Evolutionary conservation across 2,888 invertebrate species (phyloP).

Genomic region (Axea sp.): DNA sequence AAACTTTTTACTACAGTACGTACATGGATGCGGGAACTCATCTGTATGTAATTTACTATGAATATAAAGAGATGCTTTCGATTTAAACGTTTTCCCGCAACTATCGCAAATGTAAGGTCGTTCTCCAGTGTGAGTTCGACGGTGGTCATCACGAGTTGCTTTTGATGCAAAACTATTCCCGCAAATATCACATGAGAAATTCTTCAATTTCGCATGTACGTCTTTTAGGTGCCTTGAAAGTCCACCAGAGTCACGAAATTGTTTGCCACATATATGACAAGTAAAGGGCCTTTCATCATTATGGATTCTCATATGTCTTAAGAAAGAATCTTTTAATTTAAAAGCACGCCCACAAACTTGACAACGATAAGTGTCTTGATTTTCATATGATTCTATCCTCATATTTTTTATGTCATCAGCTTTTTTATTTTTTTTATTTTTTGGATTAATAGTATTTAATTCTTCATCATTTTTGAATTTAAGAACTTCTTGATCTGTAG

Average conservation of each 20-base stretch:
- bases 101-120: slow-evolving; percentile 78
- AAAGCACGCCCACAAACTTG: slow-evolving; percentile 80
- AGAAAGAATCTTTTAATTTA: slow-evolving; percentile 80
- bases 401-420: background rate
- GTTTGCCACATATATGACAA: slow-evolving; percentile 78
- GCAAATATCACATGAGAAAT: slow-evolving; percentile 76
- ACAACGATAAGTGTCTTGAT: slow-evolving; percentile 77
- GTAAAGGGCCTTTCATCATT: slow-evolving; percentile 77
- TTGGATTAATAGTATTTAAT: background rate
- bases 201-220: slow-evolving; percentile 76
- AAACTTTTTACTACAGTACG: slow-evolving; percentile 79
- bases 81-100: slow-evolving; percentile 80
- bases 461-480: too few relatives aligned
- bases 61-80: slow-evolving; percentile 80
- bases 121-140: slow-evolving; percentile 75
- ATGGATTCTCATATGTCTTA: slow-evolving; percentile 80
- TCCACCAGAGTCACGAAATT: slow-evolving; percentile 77
- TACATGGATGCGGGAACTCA: slow-evolving; percentile 69
- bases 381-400: background rate
- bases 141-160: slow-evolving; percentile 77
- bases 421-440: background rate
- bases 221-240: slow-evolving; percentile 76
- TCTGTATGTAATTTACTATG: slow-evolving; percentile 73
- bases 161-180: slow-evolving; percentile 75
- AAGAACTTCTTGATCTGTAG: background rate